Evolutionary conservation across 2,797 vertebrate genomes (phyloP), one percentile per base, ranked within the genome.

Genomic region (Remorina albescens): DNA sequence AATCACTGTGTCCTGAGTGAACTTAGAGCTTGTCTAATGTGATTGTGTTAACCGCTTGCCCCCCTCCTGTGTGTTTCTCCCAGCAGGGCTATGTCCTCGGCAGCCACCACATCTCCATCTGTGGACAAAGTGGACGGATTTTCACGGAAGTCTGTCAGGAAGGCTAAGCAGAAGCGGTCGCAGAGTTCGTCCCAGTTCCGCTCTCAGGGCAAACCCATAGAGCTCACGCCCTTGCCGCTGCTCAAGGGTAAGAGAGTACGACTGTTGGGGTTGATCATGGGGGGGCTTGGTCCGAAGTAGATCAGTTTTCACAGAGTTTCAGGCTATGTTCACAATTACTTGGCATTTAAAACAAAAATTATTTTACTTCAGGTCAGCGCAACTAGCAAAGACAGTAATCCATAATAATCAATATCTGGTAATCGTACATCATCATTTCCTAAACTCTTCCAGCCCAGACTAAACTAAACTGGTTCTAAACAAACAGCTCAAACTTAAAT

Each of bases 51-150:
- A 80, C 64, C 28, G 1, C 42, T 3, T 2, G 19, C 18, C 28
- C 11, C 25, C 11, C 13, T 25, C 1, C 15, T 62, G 19, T 79
- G 36, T 77, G 66, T 83, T 5, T 84, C 57, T 69, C 77, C 90
- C 93, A 95, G 92, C 96, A 98, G 97, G 98, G 97, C 97, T 97
- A 99, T 99, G 98, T 99, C 98, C 96, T 99, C 98, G 93, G 96
- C 97, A 97, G 97, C 97, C 95, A 97, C 97, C 94, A 97, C 97
- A 90, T 96, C 98, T 95, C 98, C 98, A 94, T 98, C 97, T 95
- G 98, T 98, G 96, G 98, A 99, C 97, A 99, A 98, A 99, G 97
- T 99, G 95, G 98, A 99, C 94, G 98, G 98, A 96, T 99, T 99
- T 96, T 98, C 97, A 92, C 96, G 98, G 94, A 99, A 99, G 96